Evolutionary conservation across 2,888 invertebrate genomes (phyloP).

Genomic region (Trissolcus japonicus): DNA sequence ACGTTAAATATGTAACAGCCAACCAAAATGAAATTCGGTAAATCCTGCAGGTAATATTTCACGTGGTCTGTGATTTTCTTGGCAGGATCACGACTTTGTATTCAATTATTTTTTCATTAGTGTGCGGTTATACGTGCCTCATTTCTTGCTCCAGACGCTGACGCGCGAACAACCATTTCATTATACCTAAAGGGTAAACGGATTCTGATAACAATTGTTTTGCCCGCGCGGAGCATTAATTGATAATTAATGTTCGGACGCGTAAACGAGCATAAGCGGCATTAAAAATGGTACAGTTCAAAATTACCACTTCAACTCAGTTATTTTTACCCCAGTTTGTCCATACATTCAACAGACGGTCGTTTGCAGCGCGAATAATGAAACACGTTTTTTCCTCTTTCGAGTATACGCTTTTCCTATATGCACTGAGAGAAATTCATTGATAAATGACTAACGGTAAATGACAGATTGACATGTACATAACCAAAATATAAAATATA

Average conservation of each 20-base stretch:
- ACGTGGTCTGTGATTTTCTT: constrained; percentile 16
- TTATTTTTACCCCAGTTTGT: constrained; percentile 21
- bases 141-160: constrained; percentile 37
- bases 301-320: constrained; percentile 38
- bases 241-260: constrained; percentile 45
- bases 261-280: constrained; percentile 21
- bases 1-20: constrained; percentile 7
- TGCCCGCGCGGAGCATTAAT: constrained; percentile 25
- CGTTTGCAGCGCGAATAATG: constrained; percentile 20
- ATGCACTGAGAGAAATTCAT: no score
- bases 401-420: background rate
- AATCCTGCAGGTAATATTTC: constrained; percentile 43
- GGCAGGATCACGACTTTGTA: constrained; percentile 17
- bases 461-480: no score
- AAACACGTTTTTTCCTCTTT: constrained; percentile 22
- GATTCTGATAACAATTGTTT: constrained; percentile 51
- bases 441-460: no score
- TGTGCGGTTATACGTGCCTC: constrained; percentile 40
- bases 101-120: constrained; percentile 56
- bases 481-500: no score
- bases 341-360: constrained; percentile 4
- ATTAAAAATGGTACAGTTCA: constrained; percentile 33
- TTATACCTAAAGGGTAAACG: constrained; percentile 48
- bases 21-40: constrained; percentile 6
- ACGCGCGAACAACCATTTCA: constrained; percentile 41